Conservation (phyloP, 92 coral and sea anemone genomes). For the Porites divaricata region DNA sequence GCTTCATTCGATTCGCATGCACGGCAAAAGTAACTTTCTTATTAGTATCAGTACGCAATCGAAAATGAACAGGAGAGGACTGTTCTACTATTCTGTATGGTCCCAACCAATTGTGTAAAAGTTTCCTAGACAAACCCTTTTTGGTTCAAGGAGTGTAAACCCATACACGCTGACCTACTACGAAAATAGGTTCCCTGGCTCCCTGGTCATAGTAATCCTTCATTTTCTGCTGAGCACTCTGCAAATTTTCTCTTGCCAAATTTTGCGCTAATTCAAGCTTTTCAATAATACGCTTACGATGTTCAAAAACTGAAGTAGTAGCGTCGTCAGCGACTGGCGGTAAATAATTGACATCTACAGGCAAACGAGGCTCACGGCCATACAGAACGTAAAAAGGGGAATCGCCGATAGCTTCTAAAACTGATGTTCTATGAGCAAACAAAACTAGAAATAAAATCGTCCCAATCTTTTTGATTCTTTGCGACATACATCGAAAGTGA, state of each 20-base stretch:
- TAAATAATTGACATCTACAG: constrained; percentile 37
- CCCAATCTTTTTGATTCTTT: no score
- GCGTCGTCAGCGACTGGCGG: constrained; percentile 15
- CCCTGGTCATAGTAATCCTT: constrained; percentile 44
- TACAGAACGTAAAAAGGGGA: constrained; percentile 55
- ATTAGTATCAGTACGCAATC: neutral
- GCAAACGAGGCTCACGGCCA: constrained; percentile 47
- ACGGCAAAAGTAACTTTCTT: neutral
- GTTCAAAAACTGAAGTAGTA: constrained; percentile 44
- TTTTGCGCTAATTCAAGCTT: constrained; percentile 50
- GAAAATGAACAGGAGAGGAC: constrained; percentile 28
- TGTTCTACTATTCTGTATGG: neutral
- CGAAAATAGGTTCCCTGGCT: neutral
- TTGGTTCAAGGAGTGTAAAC: constrained; percentile 29
- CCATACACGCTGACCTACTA: constrained; percentile 53
- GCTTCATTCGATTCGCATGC: constrained; percentile 20
- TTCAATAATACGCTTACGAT: constrained; percentile 38
- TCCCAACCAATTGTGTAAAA: constrained; percentile 13
- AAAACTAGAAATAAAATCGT: neutral
- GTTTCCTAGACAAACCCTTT: constrained; percentile 14
- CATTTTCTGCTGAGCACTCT: constrained; percentile 58
- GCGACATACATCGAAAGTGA: constrained; percentile 62
- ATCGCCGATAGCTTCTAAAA: constrained; percentile 25
- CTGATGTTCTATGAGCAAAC: constrained; percentile 41
- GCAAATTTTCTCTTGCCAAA: constrained; percentile 37